phyloP scores from a whole-genome alignment of 2,113 vertebrate species.

The Piaya cayana region DNA sequence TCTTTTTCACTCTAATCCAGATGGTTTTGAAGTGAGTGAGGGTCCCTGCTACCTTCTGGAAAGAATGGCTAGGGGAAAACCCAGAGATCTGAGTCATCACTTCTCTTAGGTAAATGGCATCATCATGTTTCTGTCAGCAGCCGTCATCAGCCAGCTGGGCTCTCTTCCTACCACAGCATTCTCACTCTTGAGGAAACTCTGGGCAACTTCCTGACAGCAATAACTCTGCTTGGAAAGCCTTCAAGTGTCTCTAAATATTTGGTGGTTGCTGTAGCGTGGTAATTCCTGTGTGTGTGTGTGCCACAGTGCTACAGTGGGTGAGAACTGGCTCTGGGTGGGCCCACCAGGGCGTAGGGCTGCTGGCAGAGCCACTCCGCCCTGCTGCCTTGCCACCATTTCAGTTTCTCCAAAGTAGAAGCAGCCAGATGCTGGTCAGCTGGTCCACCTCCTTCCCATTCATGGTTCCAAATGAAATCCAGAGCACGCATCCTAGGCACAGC shows the following conservation, averaged over 20 bases:
- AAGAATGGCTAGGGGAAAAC: not conserved
- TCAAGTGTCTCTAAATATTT: slow-evolving; percentile 42
- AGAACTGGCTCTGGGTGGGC: slow-evolving; percentile 5
- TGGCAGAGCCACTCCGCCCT: not conserved
- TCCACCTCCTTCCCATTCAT: not conserved
- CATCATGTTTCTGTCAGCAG: slow-evolving; percentile 2
- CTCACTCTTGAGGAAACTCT: slow-evolving; percentile 37
- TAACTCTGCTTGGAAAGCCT: slow-evolving; percentile 15
- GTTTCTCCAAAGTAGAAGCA: not conserved
- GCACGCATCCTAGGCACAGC: fast-evolving
- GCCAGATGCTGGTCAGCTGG: not conserved
- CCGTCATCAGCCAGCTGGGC: slow-evolving; percentile 15
- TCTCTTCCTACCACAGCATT: not conserved
- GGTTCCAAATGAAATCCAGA: not conserved
- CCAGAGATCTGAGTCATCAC: slow-evolving; percentile 17
- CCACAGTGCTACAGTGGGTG: not conserved
- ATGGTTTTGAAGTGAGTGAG: not conserved
- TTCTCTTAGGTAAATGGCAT: not conserved
- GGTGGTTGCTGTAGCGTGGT: slow-evolving; percentile 31
- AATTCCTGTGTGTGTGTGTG: slow-evolving; percentile 13
- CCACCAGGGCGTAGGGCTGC: not conserved
- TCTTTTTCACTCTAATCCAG: not conserved
- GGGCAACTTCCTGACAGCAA: slow-evolving; percentile 7
- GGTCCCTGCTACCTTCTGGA: not conserved
- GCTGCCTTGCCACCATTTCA: not conserved